Base-by-base conservation (phyloP, 2,113 vertebrate species). In the Camelus bactrianus region DNA sequence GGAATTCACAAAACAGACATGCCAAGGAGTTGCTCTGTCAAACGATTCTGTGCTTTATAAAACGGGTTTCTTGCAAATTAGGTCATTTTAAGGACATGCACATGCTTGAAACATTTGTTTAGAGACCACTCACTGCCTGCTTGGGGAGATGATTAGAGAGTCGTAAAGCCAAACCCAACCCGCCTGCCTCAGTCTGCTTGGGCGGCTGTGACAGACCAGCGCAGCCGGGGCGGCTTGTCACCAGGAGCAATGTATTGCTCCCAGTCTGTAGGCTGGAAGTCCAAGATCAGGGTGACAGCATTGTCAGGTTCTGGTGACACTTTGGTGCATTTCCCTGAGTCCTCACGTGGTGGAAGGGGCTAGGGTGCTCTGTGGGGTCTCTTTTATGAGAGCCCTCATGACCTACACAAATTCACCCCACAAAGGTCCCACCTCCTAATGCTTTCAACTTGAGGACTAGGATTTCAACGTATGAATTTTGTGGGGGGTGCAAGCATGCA, bases 1-100 rank as follows among this genome's bases (percentile, higher is more conserved):
- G 73, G n/a, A 96, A 84, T 76, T 79, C 76, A 95, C 56, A 76
- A 65, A 84, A 70, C 14, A 84, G 70, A 58, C 64, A 89, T 42
- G 28, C 58, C 82, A 93, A 92, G n/a, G 58, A 48, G 6, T 70
- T 96, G 35, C 35, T 89, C 94, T 90, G 62, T 50, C 64, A 83
- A 95, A 32, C 19, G 30, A 64, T 76, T 87, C 3, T 90, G 92
- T 76, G 56, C 64, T 79, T 95, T 95, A 76, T 62, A 69, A 48
- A 69, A 75, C 6, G 1, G 0, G 4, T 69, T 56, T 93, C 42
- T 86, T 95, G 13, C 13, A 89, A 70, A 42, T 93, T 79, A 35
- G 52, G 32, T 79, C 62, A 58, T 97, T 93, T 92, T 73, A 70
- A 89, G 93, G 22, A 10, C 46, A 62, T 38, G 50, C 8, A 83